Conservation (phyloP, 2,888 invertebrate species). For the Lingula anatina region DNA sequence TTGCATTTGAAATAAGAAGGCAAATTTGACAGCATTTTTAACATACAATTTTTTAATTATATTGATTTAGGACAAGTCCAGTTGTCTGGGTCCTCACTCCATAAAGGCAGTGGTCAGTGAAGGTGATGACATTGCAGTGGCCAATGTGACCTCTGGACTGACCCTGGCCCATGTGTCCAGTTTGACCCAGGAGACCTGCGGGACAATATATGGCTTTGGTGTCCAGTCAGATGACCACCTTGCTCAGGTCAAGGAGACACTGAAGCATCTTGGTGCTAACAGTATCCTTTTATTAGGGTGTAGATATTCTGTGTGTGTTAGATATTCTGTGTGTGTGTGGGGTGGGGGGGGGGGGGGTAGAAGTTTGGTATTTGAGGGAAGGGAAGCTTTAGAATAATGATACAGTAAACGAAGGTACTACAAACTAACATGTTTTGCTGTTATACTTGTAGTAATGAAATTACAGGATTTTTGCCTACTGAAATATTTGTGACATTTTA, state of each 20-base stretch:
- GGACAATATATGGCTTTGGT: slow-evolving; percentile 35
- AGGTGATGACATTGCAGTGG: slow-evolving; percentile 45
- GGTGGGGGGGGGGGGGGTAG: too few relatives aligned
- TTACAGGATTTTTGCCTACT: not conserved
- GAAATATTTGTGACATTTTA: too few relatives aligned
- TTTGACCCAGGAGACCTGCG: slow-evolving; percentile 25
- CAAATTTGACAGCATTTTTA: too few relatives aligned
- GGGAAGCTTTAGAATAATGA: too few relatives aligned
- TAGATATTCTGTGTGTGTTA: too few relatives aligned
- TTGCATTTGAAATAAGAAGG: too few relatives aligned
- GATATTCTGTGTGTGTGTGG: too few relatives aligned
- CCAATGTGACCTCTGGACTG: slow-evolving; percentile 41
- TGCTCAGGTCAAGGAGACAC: slow-evolving; percentile 19
- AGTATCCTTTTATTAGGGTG: slow-evolving; percentile 36
- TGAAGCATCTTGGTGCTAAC: slow-evolving; percentile 37
- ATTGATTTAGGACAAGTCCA: slow-evolving; percentile 45
- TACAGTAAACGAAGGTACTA: too few relatives aligned
- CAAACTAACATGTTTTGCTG: not conserved
- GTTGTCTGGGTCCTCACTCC: slow-evolving; percentile 43
- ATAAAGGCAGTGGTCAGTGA: slow-evolving; percentile 37
- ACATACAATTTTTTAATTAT: not conserved
- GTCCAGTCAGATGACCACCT: slow-evolving; percentile 18
- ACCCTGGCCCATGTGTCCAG: slow-evolving; percentile 44
- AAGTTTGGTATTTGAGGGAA: too few relatives aligned
- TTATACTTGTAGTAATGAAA: not conserved